phyloP scores from a whole-genome alignment of 2,113 vertebrate species.

The Gambusia holbrooki region DNA sequence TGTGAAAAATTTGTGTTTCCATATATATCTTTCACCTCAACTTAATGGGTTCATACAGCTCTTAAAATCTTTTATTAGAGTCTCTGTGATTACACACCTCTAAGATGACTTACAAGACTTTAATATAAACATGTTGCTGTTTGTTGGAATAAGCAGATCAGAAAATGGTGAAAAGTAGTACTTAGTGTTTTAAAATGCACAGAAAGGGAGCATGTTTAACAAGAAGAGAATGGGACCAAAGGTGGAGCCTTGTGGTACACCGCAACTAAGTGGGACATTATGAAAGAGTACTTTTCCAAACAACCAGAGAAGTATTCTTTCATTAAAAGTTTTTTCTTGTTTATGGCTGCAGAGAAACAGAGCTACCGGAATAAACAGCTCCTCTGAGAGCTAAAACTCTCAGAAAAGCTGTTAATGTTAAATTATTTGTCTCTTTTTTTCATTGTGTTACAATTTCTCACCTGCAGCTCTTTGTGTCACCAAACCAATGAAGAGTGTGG shows the following conservation, averaged over 20 bases:
- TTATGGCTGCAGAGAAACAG: background rate
- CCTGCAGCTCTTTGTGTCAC: constrained; percentile 89
- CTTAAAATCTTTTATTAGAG: background rate
- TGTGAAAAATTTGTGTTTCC: background rate
- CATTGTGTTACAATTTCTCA: background rate
- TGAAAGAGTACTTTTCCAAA: no score
- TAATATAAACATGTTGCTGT: background rate
- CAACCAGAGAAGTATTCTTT: background rate
- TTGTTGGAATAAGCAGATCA: background rate
- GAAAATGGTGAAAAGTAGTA: background rate
- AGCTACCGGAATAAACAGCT: background rate
- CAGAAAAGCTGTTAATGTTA: background rate
- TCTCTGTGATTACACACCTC: background rate
- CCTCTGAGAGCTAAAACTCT: background rate
- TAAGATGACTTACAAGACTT: background rate
- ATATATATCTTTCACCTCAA: background rate
- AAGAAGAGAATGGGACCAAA: background rate
- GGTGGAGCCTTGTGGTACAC: background rate
- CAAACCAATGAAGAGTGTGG: constrained; percentile 90
- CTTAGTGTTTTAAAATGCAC: background rate
- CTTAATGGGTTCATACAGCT: background rate
- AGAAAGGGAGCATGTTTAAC: background rate
- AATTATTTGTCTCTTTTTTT: background rate
- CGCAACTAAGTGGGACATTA: no score
- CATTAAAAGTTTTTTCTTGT: background rate